These are phyloP conservation scores for Drosophila lutescens DNA, from an alignment of 2,888 invertebrate species.

Conservation along the genomic window DNA sequence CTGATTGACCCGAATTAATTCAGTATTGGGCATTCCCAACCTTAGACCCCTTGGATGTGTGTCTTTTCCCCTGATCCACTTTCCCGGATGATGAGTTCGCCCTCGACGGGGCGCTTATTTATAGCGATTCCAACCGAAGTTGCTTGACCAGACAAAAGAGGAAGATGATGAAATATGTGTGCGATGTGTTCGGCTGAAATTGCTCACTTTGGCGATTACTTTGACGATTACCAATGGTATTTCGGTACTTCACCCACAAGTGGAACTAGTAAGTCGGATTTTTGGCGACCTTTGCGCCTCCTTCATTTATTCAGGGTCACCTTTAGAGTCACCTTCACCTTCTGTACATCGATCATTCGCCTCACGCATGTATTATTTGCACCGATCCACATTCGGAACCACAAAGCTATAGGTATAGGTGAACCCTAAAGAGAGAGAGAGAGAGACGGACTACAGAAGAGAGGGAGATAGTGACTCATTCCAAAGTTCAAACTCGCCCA, in stretches of 20 bases:
- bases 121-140: slow-evolving; percentile 33
- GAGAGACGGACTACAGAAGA: not conserved
- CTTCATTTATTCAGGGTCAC: slow-evolving; percentile 22
- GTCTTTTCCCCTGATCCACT: slow-evolving; percentile 14
- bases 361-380: slow-evolving; percentile 30
- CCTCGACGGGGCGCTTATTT: slow-evolving; percentile 38
- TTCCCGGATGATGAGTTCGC: slow-evolving; percentile 11
- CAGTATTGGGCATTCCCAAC: not conserved
- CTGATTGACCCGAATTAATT: slow-evolving; percentile 2
- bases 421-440: slow-evolving; percentile 6
- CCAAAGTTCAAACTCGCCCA: slow-evolving; percentile 53
- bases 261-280: slow-evolving; percentile 16
- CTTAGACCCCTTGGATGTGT: not conserved
- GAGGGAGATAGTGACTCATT: slow-evolving; percentile 31
- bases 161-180: slow-evolving; percentile 43
- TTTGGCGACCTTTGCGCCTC: slow-evolving; percentile 26
- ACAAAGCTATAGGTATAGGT: slow-evolving; percentile 11
- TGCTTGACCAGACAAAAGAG: slow-evolving; percentile 17
- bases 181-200: not conserved
- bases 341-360: slow-evolving; percentile 44
- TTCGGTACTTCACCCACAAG: slow-evolving; percentile 30
- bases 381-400: slow-evolving; percentile 7
- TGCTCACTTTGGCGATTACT: slow-evolving; percentile 16
- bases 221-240: slow-evolving; percentile 1
- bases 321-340: slow-evolving; percentile 41